A percentile compares a stretch with the other conserved stretches of the same genome.
Conservation (phyloP, 2,888 invertebrate genomes). For the Eupithecia dodoneata region DNA sequence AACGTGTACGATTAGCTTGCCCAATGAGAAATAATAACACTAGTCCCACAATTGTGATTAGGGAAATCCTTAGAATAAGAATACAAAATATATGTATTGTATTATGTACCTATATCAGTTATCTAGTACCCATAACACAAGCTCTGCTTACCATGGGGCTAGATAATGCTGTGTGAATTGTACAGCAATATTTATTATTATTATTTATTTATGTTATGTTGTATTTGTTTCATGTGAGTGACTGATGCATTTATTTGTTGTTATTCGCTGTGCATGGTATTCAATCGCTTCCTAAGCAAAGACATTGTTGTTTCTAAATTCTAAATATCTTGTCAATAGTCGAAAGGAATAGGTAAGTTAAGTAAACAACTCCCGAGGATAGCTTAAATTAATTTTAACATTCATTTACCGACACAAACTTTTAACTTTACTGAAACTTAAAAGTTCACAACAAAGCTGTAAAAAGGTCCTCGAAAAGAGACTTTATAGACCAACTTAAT, state of each 20-base stretch:
- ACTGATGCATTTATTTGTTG: too few species aligned
- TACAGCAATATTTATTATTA: too few species aligned
- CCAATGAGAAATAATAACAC: background rate
- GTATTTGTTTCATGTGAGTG: too few species aligned
- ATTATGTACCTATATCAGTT: too few species aligned
- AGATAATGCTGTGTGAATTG: too few species aligned
- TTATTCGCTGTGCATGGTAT: too few species aligned
- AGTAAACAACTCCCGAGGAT: background rate
- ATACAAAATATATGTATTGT: too few species aligned
- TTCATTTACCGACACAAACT: background rate
- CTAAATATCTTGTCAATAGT: background rate
- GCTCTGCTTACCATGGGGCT: too few species aligned
- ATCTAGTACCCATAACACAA: too few species aligned
- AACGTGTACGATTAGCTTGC: background rate
- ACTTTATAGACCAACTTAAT: background rate
- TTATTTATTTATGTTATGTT: too few species aligned
- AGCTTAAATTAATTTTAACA: background rate
- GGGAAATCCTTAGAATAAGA: background rate
- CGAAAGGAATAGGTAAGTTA: background rate
- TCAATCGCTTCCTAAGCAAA: too few species aligned
- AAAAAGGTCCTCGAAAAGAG: background rate
- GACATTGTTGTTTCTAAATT: too few species aligned
- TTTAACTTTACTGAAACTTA: background rate
- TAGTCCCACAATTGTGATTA: background rate
- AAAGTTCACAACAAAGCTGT: background rate